Conservation (phyloP, 2,113 vertebrate species). For the Hippocampus guttulatus region DNA sequence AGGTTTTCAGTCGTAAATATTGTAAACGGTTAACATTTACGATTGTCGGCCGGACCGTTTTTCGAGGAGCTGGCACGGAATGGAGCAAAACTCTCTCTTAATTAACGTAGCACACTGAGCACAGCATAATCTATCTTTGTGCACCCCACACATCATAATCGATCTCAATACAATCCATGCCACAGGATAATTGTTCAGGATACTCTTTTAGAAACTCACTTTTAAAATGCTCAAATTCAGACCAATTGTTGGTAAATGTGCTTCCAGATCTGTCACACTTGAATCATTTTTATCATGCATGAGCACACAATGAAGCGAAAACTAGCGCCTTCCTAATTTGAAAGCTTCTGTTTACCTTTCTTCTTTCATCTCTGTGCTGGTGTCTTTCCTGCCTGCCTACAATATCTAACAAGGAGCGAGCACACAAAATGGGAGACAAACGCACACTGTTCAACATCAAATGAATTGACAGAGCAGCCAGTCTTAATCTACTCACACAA, state of each 20-base stretch:
- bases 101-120: too few relatives aligned
- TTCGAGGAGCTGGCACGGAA: background rate
- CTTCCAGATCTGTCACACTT: background rate
- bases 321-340: slow-evolving; percentile 16
- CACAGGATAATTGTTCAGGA: background rate
- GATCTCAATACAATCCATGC: background rate
- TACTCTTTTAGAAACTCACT: background rate
- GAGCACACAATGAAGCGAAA: background rate
- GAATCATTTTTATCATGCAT: background rate
- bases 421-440: background rate
- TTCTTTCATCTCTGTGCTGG: slow-evolving; percentile 17
- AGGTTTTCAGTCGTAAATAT: too few relatives aligned
- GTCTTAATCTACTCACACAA: background rate
- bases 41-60: background rate
- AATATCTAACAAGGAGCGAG: slow-evolving; percentile 42
- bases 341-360: slow-evolving; percentile 15
- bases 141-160: background rate
- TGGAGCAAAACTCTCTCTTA: too few relatives aligned
- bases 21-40: too few relatives aligned
- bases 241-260: background rate
- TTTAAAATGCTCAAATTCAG: background rate
- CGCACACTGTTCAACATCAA: background rate
- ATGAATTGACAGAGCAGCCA: background rate
- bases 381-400: background rate
- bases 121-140: too few relatives aligned